A percentile compares a stretch with the other conserved stretches of the same genome.
Evolutionary conservation across 2,113 vertebrate genomes (phyloP).

Genomic region (Chaenocephalus aceratus): DNA sequence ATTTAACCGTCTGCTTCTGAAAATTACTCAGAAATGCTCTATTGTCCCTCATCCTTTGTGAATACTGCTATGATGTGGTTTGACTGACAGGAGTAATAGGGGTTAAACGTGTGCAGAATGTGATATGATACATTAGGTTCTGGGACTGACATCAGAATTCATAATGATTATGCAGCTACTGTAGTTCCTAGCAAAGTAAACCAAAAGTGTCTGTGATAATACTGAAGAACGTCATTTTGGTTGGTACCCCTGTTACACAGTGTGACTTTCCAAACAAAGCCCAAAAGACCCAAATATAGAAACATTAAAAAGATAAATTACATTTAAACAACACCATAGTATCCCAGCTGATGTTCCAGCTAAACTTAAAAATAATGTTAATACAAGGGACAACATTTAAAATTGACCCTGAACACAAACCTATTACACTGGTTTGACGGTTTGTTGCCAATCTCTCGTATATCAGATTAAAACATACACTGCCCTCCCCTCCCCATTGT

Average conservation of each 20-base stretch:
- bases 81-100: slow-evolving; percentile 28
- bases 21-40: slow-evolving; percentile 44
- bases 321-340: no score
- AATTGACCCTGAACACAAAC: slow-evolving; percentile 10
- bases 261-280: neutral
- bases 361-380: neutral
- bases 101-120: slow-evolving; percentile 15
- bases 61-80: slow-evolving; percentile 18
- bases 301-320: neutral
- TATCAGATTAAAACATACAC: slow-evolving; percentile 22
- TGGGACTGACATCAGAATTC: neutral
- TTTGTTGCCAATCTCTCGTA: neutral
- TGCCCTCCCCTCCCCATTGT: slow-evolving; percentile 15
- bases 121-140: slow-evolving; percentile 5
- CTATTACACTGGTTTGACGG: neutral
- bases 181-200: neutral
- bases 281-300: neutral
- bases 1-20: slow-evolving; percentile 54
- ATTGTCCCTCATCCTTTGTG: slow-evolving; percentile 29
- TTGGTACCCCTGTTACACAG: neutral
- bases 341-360: neutral
- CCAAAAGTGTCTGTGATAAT: neutral
- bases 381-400: neutral
- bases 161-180: neutral
- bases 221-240: no score